Conservation (phyloP, 2,888 invertebrate genomes). For the Ariolimax columbianus region DNA sequence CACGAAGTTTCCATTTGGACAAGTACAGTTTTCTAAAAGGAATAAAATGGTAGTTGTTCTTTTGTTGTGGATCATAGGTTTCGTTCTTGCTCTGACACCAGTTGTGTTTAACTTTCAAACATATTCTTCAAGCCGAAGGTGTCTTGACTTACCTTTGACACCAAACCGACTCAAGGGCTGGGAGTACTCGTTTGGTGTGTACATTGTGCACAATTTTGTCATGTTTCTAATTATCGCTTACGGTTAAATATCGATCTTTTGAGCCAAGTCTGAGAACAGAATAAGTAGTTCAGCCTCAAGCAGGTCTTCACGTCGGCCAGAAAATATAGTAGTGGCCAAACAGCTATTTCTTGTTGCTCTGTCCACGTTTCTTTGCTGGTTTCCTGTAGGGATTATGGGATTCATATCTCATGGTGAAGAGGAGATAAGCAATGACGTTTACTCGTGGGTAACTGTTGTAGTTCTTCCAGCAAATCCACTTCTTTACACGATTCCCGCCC, state of each 20-base stretch:
- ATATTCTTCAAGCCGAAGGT: constrained; percentile 64
- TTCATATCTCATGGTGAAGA: too few relatives aligned
- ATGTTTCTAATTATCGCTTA: constrained; percentile 70
- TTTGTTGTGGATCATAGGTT: constrained; percentile 65
- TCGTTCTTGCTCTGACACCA: constrained; percentile 69
- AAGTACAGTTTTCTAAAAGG: constrained; percentile 59
- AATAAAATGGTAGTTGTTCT: constrained; percentile 59
- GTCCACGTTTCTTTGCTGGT: too few relatives aligned
- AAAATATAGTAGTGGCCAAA: constrained; percentile 65
- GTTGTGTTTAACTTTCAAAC: constrained; percentile 58
- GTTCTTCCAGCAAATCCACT: too few relatives aligned
- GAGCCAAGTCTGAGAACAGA: constrained; percentile 75
- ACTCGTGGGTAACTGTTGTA: too few relatives aligned
- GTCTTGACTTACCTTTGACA: constrained; percentile 75
- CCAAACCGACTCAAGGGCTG: constrained; percentile 72
- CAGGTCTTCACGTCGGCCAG: constrained; percentile 43
- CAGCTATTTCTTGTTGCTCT: constrained; percentile 60
- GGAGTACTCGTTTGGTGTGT: constrained; percentile 75
- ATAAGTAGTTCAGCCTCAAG: constrained; percentile 70
- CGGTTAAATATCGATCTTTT: constrained; percentile 74
- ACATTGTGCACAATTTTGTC: constrained; percentile 72
- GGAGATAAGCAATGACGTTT: too few relatives aligned
- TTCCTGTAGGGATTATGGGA: too few relatives aligned
- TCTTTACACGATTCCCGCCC: too few relatives aligned
- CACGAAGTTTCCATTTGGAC: constrained; percentile 82